These are phyloP conservation scores for Autographa gamma DNA, from an alignment of 2,888 invertebrate species.

Conservation along the genomic window DNA sequence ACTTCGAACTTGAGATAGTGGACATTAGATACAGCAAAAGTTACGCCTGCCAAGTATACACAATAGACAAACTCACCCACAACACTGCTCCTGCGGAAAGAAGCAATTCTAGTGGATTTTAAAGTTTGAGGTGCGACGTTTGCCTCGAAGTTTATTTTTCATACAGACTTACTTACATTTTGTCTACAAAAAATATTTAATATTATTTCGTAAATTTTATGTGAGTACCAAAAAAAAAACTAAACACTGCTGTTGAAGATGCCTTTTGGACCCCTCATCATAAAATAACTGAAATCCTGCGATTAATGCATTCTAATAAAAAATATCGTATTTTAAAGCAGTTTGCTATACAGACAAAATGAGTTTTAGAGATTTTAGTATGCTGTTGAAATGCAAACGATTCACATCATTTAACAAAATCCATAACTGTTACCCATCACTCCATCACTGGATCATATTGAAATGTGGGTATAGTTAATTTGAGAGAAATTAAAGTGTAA, in stretches of 20 bases:
- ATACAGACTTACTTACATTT: neutral
- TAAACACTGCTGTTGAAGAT: no score
- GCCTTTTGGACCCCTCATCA: no score
- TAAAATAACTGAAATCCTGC: no score
- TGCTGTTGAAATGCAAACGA: neutral
- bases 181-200: no score
- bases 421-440: neutral
- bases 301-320: neutral
- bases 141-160: neutral
- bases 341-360: neutral
- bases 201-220: no score
- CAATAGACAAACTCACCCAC: constrained; percentile 42
- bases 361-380: neutral
- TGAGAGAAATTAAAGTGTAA: neutral
- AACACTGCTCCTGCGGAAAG: constrained; percentile 38
- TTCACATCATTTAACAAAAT: neutral
- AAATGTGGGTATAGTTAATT: constrained; percentile 4
- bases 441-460: neutral
- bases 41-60: constrained; percentile 17
- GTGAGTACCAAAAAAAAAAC: no score
- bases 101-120: constrained; percentile 28
- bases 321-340: neutral
- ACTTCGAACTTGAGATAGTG: constrained; percentile 38
- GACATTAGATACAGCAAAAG: constrained; percentile 40
- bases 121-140: constrained; percentile 3